phyloP scores from a whole-genome alignment of 2,113 vertebrate species.

The Cairina moschata region DNA sequence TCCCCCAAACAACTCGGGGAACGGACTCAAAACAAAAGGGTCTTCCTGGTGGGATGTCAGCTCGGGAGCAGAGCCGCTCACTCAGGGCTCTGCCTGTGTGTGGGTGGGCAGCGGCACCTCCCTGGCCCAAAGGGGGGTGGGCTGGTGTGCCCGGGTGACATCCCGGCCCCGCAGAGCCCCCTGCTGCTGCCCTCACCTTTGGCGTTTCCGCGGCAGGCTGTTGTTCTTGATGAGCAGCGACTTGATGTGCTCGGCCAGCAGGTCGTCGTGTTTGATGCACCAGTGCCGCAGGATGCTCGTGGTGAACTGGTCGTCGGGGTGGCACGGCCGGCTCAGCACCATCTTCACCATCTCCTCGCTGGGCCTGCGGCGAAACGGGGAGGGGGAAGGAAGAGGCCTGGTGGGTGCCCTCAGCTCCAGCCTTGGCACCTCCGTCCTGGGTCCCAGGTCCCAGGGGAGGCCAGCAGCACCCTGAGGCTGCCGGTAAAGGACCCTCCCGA shows the following conservation, averaged over 20 bases:
- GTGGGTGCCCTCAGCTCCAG: no score
- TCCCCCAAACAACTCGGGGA: background rate
- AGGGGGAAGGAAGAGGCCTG: no score
- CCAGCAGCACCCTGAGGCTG: fast-evolving
- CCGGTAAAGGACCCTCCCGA: background rate
- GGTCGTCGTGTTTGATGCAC: conserved; percentile 91
- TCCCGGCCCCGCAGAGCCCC: background rate
- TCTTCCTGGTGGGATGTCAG: background rate
- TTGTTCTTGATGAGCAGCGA: conserved; percentile 98
- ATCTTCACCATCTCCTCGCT: conserved; percentile 99
- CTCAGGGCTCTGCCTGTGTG: background rate
- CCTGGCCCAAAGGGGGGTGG: fast-evolving
- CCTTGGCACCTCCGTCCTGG: background rate
- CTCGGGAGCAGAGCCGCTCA: background rate
- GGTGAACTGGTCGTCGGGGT: conserved; percentile 94
- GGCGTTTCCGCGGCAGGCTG: conserved; percentile 92
- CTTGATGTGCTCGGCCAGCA: conserved; percentile 92
- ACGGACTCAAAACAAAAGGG: background rate
- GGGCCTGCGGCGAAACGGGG: conserved; percentile 69
- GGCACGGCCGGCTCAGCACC: conserved; percentile 94
- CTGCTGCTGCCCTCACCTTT: conserved; percentile 78
- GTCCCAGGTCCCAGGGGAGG: background rate
- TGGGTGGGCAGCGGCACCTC: background rate
- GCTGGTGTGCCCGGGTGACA: fast-evolving
- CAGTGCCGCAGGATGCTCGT: conserved; percentile 96